Conservation (phyloP, 2,888 invertebrate genomes). For the Orchestes rusci region DNA sequence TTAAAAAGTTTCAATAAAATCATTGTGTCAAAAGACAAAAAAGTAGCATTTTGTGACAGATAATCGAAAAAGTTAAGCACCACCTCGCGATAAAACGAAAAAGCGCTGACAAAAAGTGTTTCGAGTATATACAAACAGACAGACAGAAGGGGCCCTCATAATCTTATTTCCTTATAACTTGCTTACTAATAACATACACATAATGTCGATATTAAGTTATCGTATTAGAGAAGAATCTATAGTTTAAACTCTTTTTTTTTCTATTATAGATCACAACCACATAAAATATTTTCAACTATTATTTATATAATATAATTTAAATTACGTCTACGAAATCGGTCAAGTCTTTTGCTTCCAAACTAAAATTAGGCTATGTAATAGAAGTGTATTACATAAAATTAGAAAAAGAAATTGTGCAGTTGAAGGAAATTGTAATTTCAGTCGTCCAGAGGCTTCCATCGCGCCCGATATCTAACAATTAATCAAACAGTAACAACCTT, state of each 20-base stretch:
- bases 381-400: no score
- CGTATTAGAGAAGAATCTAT: slow-evolving; percentile 22
- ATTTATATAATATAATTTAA: slow-evolving; percentile 23
- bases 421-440: slow-evolving; percentile 19
- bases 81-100: slow-evolving; percentile 8
- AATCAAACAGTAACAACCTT: slow-evolving; percentile 19
- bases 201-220: slow-evolving; percentile 21
- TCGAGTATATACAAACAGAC: slow-evolving; percentile 15
- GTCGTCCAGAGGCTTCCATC: slow-evolving; percentile 8
- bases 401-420: no score
- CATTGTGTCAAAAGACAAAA: no score
- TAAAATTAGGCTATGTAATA: slow-evolving; percentile 21
- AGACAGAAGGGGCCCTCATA: slow-evolving; percentile 14
- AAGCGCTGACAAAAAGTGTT: slow-evolving; percentile 9
- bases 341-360: slow-evolving; percentile 23
- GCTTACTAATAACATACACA: slow-evolving; percentile 23
- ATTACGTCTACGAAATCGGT: slow-evolving; percentile 19
- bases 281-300: slow-evolving; percentile 25
- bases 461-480: no score
- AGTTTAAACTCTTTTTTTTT: slow-evolving; percentile 16
- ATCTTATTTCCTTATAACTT: slow-evolving; percentile 18
- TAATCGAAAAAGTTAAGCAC: no score
- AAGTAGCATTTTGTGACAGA: no score
- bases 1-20: no score
- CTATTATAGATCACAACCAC: slow-evolving; percentile 39